Base-by-base conservation (phyloP, 2,888 invertebrate genomes). In the Dasysyrphus tricinctus region DNA sequence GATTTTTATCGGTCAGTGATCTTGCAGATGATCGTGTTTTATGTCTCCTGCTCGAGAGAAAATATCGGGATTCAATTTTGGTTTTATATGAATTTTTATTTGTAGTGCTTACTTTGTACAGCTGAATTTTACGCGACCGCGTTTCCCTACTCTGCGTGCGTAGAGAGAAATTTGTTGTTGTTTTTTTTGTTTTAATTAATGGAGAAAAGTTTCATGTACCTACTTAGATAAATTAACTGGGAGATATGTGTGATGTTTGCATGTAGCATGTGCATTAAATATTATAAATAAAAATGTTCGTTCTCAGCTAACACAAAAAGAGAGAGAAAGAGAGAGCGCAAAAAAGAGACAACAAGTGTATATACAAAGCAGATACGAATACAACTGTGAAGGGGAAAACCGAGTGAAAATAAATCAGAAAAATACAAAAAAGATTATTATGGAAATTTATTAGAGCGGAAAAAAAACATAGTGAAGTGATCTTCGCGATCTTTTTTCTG, bases 361-460 rank as follows among this genome's bases (percentile, higher is more conserved):
- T 54, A 44, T 14, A 42, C 39, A 42, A 42, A 14, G 5, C 1
- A 42, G 42, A 42, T 44, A 61, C 54, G 29, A 54, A 65, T 14
- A 16, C 63, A 16, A 39, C 44, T 24, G 5, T n/a, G 51, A 47
- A 61, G 82, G 14, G 37, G 39, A 70, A 63, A 77, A 63, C 65
- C 59, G 57, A 85, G 76, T 65, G 76, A 76, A 84, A 80, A 76
- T 65, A 72, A 75, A 65, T 42, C 19, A 67, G 47, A 67, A 78
- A 16, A 16, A 32, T 29, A 44, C n/a, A 80, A 70, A 80, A 85
- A 85, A 73, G 59, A 69, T 81, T 77, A 70, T 81, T 78, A 86
- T 86, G 85, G 81, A 81, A 80, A 81, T 81, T 86, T 81, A 86
- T 86, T 86, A 81, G 85, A 86, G 85, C 85, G 85, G 85, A 86